Base-by-base conservation (phyloP, 2,113 vertebrate species). In the Hyperopisus bebe region DNA sequence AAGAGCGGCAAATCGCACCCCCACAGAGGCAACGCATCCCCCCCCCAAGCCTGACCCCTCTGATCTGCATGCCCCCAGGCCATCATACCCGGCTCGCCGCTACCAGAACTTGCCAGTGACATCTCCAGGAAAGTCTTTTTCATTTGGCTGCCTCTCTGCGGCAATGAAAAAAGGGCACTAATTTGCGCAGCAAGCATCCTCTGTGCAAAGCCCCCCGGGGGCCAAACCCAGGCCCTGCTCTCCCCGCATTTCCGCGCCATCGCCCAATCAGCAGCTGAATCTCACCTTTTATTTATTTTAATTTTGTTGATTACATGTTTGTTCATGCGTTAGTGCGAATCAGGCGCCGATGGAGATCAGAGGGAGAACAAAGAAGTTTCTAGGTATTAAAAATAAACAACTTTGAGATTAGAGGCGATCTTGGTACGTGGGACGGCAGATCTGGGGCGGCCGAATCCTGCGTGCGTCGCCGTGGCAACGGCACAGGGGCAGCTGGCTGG, bases 371-470 rank as follows among this genome's bases (percentile, higher is more conserved):
- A 92, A 95, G 95, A 92, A 95, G 95, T 91, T 90, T 95, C 89
- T 89, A 92, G 91, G 94, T 96, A 95, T 94, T 96, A 95, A 96
- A 96, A 96, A 94, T 94, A 96, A 95, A 94, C 94, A 90, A 92
- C 91, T 91, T 70, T 86, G 91, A 95, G 93, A 96, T 95, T 94
- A 94, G 94, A 94, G 92, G 90, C 92, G 92, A 91, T 93, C 92
- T 92, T 91, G 91, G 91, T 88, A 10, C 44, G 17, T 31, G 13
- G 19, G 46, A 39, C 19, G 2, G 31, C 48, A 8, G 31, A 35
- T 55, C 5, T 6, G 19, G 21, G 47, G 74, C 39, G 1, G 50
- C 50, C n/a, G 50, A 55, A 84, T 89, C 44, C 77, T 13, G 27
- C 21, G 8, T 44, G 24, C n/a, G 5, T 53, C 3, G n/a, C 24